Evolutionary conservation across 2,888 invertebrate species (phyloP), one percentile per base, ranked within the genome.

Genomic region (Caenorhabditis plicata): DNA sequence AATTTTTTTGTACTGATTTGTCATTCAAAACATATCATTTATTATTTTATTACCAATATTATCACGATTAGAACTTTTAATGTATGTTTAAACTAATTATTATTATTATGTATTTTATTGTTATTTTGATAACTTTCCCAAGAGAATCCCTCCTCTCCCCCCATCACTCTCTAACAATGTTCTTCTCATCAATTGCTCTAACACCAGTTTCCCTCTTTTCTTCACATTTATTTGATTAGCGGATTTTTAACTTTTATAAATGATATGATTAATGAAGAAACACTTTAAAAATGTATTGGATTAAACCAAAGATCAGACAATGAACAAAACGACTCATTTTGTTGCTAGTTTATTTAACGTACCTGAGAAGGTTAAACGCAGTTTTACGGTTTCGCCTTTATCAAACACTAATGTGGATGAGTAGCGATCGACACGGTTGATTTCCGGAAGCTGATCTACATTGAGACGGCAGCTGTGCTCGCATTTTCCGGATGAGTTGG

Each of bases 361-460:
- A 73, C 73, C 73, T 31, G 71, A 58, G 52, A 73, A 71, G 13
- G 68, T 60, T 19, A 73, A 56, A 19, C 71, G 58, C 54, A 73
- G 55, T 44, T 73, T 73, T 41, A 71, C 69, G 17, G 68, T 68
- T 38, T 73, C 73, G 38, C 73, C 73, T 51, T 71, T 71, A 54
- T 73, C 73, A 50, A 64, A 69, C 4, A 73, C 64, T 32, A 69
- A 44, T 3, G 73, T 58, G 3, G 70, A 69, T 1, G 69, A 56
- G 55, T 71, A 73, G 19, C 73, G 61, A 40, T 71, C 71, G 23
- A 70, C 70, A 4, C 70, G 64, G 38, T 69, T 64, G 58, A 69
- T 69, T 39, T 69, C 64, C 13, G 73, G 68, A 11, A 67, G 55
- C 27, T 68, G 64, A 41, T 73, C 73, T 70, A 73, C 68, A 0